Base-by-base conservation (phyloP, 1,140 invertebrate species). In the Aphaenogaster rudis region DNA sequence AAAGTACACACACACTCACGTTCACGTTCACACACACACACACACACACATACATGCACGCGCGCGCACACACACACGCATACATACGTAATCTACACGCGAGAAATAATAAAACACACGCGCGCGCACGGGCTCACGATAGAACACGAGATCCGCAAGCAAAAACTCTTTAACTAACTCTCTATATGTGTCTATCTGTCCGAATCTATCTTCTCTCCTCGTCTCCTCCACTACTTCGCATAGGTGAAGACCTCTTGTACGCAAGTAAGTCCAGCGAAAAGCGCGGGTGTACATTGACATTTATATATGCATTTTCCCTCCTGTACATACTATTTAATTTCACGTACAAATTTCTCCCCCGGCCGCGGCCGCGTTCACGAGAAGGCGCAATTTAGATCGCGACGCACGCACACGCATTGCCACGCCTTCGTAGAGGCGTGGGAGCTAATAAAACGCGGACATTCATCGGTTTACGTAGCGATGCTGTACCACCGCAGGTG, bases 181-280 rank as follows among this genome's bases (percentile, higher is more conserved):
- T 95, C 91, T 94, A n/a, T 84, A 90, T 95, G 91, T 95, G 92
- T 95, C 93, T 95, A 94, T 95, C 89, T 95, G 94, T 94, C 94
- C 93, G 93, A 94, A 93, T 76, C 67, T 91, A 82, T 92, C 92
- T 91, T 91, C 91, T 91, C 91, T 93, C 91, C 93, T 94, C 93
- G 92, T 95, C 80, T 84, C 93, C 92, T 95, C 93, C 92, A 93
- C 92, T 91, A 92, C 93, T 69, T 21, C 88, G 92, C 94, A 90
- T 94, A 95, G 95, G 95, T 95, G 94, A 95, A 91, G 95, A 95
- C 94, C 95, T 94, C 95, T 94, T 94, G 92, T 95, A 95, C 78
- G 54, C 94, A 95, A 95, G 94, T 95, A 95, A 95, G 95, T 95
- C 91, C 57, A 86, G 89, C 77, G 64, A 76, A 8, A 63, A 76